These are phyloP conservation scores for Julus scandinavius DNA, from an alignment of 2,888 invertebrate genomes.

Conservation along the genomic window DNA sequence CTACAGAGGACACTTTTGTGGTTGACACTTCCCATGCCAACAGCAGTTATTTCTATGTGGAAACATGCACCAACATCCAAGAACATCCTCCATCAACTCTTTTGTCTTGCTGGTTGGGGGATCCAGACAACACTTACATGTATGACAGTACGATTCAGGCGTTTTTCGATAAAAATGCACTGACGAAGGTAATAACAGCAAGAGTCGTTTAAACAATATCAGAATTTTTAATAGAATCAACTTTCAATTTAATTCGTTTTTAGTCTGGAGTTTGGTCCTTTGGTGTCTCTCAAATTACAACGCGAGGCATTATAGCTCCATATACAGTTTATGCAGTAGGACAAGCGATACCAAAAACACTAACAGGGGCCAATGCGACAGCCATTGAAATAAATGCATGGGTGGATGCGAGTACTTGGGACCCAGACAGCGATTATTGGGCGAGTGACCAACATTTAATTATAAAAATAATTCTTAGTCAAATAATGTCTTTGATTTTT, in stretches of 20 bases:
- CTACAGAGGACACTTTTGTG: neutral
- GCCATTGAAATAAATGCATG: neutral
- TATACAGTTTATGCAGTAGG: conserved; percentile 44
- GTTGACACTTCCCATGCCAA: neutral
- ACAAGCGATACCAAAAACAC: neutral
- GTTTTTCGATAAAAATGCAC: conserved; percentile 1
- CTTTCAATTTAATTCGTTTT: neutral
- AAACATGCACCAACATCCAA: conserved; percentile 34
- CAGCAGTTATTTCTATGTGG: conserved; percentile 28
- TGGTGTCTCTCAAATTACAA: conserved; percentile 8
- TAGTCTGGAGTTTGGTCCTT: neutral
- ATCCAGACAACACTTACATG: neutral
- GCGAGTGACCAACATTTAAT: neutral
- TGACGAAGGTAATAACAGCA: neutral
- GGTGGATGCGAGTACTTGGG: neutral
- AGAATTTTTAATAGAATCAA: neutral
- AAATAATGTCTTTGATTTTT: neutral
- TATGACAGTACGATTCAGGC: conserved; percentile 29
- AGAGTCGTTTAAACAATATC: neutral
- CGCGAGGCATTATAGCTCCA: neutral
- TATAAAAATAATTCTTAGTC: neutral
- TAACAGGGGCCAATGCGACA: neutral
- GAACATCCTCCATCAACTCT: conserved; percentile 24
- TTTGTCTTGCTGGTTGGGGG: neutral
- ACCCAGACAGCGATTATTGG: neutral